Evolutionary conservation across 1,140 invertebrate genomes (phyloP), one percentile per base, ranked within the genome.

Genomic region (Microvelia longipes): DNA sequence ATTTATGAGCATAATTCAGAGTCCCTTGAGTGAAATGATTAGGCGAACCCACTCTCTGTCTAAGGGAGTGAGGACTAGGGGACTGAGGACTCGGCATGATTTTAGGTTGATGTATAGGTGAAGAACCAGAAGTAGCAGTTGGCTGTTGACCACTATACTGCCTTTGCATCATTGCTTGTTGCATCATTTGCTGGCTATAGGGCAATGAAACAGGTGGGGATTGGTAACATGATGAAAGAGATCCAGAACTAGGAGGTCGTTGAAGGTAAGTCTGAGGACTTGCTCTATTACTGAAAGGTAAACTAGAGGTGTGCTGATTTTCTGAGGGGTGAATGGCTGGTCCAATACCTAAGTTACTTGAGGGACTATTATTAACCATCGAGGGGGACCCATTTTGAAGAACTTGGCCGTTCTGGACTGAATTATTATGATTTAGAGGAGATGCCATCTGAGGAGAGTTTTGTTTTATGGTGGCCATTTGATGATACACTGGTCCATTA

Each of bases 401-500:
- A 50, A 11, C 19, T 19, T 50, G 35, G 19, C 5, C 35, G 19
- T 19, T 50, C 19, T 50, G 35, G 19, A 50, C 19, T 5, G 5
- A 19, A 19, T 5, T 19, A 50, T 50, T 50, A 11, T 50, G 35
- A 50, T 50, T 50, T 11, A 50, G 35, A 50, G 35, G 35, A 11
- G 19, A 19, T 19, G 5, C 35, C 5, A 19, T 50, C 19, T 50
- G 35, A 50, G 35, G 35, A 11, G 19, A 11, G 19, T 50, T 50
- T 19, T 50, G 35, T 50, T 50, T 50, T 5, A 50, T 50, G 19
- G 5, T 19, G 19, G 5, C 19, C 5, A 50, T 19, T 1, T 29
- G 67, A 29, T 68, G 67, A 30, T 29, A 29, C n/a, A 30, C 62
- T 62, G 69, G 60, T 11, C 26, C 62, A 26, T 61, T 63, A n/a